Evolutionary conservation across 2,113 vertebrate genomes (phyloP).

Genomic region (Leptobrachium ailaonicum): DNA sequence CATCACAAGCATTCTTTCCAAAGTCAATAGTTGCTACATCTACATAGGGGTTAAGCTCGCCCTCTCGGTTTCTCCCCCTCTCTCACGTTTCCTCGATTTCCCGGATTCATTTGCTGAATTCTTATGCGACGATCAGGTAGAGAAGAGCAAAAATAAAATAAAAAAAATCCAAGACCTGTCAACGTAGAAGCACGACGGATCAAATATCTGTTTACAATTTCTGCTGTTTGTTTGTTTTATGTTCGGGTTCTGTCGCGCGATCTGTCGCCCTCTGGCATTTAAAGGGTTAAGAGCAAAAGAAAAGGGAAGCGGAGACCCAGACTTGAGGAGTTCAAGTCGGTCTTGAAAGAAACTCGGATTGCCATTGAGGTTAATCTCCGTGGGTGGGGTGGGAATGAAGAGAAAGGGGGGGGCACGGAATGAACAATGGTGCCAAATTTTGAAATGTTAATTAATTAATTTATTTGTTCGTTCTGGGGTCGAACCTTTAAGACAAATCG

Average conservation of each 20-base stretch:
- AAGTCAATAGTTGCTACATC: conserved; percentile 55
- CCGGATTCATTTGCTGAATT: not conserved
- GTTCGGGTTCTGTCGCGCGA: no score
- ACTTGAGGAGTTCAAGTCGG: no score
- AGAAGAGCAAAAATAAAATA: no score
- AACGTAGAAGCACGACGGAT: no score
- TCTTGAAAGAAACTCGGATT: not conserved
- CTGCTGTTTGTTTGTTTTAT: no score
- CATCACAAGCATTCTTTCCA: conserved; percentile 61
- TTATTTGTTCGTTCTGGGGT: not conserved
- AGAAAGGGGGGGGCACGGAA: not conserved
- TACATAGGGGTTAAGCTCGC: conserved; percentile 39
- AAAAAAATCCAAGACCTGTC: no score
- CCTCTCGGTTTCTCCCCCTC: not conserved
- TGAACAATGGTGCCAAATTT: not conserved
- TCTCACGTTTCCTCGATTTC: not conserved
- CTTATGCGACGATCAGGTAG: no score
- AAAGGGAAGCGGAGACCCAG: no score
- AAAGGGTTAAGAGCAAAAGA: no score
- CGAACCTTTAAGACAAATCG: conserved; percentile 15
- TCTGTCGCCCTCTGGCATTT: no score
- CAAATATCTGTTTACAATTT: no score
- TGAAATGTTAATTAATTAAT: not conserved
- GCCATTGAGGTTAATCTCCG: not conserved
- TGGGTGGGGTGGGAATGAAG: not conserved